Evolutionary conservation across 2,888 invertebrate genomes (phyloP), one percentile per base, ranked within the genome.

Genomic region (Macrosoma leucophasiata): DNA sequence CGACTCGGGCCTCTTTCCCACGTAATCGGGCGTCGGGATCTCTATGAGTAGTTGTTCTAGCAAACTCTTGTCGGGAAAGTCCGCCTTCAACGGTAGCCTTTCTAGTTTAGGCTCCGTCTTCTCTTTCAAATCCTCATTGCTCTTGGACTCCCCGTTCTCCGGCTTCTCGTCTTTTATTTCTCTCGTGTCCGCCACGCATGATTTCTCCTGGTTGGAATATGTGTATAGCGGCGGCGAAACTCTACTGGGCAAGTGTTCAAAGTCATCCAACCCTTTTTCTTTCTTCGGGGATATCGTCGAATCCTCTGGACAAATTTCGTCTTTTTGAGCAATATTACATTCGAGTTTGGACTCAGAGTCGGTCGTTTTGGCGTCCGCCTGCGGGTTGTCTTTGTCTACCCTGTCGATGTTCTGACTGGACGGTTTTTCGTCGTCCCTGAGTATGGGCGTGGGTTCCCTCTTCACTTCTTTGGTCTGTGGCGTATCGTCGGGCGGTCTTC

Each of bases 1-100:
- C 2, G 84, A 82, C 44, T 70, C 75, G 1, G 75, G 62, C 52
- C 77, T 55, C 57, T 86, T 88, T 41, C 81, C 85, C 31, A 71
- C 70, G 50, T 84, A 85, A 29, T 87, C 86, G 14, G 84, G 73
- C 40, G 86, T 81, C 3, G 95, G 95, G 51, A 95, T 95, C 66
- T 95, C 95, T 52, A 95, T 95, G 2, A 94, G 85, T 52, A 95
- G 86, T 62, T 94, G 94, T 58, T 93, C 92, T 22, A 93, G 75
- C 28, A 91, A 63, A 32, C 90, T 90, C 53, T 88, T 88, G 53
- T 86, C 79, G 35, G 75, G 85, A 47, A 76, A 85, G 50, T 79
- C 84, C 12, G 81, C 82, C 41, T 84, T 82, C 7, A 82, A 48
- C 9, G 75, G 73, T 33, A 78, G 41, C 53, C 81, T 62, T 44